Base-by-base conservation (phyloP, 2,797 vertebrate species). In the Perodicticus potto region DNA sequence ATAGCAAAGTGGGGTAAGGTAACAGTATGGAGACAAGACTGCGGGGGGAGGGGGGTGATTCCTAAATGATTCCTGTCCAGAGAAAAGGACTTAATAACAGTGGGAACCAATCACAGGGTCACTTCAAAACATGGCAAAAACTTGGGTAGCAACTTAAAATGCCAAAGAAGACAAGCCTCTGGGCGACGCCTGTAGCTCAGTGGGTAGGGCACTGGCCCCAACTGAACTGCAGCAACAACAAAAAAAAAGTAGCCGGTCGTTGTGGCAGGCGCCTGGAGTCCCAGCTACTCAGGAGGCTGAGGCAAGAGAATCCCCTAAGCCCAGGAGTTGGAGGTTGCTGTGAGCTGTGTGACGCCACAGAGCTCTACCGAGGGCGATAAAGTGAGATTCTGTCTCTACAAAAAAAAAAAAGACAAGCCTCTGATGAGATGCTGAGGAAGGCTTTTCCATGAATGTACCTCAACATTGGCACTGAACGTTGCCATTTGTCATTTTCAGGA, bases 401-500 rank as follows among this genome's bases (percentile, higher is more conserved):
- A 43, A 43, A 43, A 43, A 43, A 1, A 86, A 81, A 49, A 65
- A 95, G 65, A 86, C 57, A 82, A 81, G n/a, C 23, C 53, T 40
- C 2, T 3, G 17, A 37, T 12, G 83, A 40, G 12, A 4, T 7
- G 20, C 45, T 81, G 43, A 70, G 27, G 61, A 5, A 82, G 5
- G 19, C 59, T 86, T 89, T 94, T 73, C 74, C 27, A 4, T 16
- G 27, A 69, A 78, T 7, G 13, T 19, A 40, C 32, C 25, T 49
- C 57, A 70, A 17, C 2, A 8, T 65, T 40, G 76, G 40, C 72
- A 27, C 55, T 74, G 13, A 80, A 89, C 74, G 76, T 74, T 55
- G 78, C 92, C 59, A 22, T 72, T 40, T 61, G 40, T 78, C 87
- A 14, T 92, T 76, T 93, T 82, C 49, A 86, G 63, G 69, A 76